Percentiles rank a stretch among this genome's conserved stretches.
Conservation (phyloP, 2,888 invertebrate genomes). For the Iselma pallidipennis region DNA sequence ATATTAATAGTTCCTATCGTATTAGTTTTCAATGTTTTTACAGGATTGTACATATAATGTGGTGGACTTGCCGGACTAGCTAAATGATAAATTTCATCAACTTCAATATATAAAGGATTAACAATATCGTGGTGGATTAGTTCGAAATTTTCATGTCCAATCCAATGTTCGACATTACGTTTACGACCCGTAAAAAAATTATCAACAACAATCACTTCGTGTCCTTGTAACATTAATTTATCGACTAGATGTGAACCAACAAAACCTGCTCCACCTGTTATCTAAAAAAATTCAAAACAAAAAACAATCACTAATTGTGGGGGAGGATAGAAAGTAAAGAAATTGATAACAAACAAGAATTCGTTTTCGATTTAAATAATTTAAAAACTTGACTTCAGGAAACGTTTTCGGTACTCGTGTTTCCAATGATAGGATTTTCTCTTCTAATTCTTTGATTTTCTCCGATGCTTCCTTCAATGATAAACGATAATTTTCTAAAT, state of each 20-base stretch:
- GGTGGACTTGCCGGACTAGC: constrained; percentile 99
- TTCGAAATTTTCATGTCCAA: constrained; percentile 99
- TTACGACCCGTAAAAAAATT: constrained; percentile 98
- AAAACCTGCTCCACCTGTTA: constrained; percentile 97
- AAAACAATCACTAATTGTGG: neutral
- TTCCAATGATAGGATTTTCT: constrained; percentile 73
- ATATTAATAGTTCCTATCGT: constrained; percentile 95
- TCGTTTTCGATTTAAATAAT: constrained; percentile 88
- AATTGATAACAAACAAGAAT: constrained; percentile 58
- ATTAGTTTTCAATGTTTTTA: constrained; percentile 99
- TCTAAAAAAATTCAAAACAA: constrained; percentile 56
- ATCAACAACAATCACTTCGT: constrained; percentile 95
- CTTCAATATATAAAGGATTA: constrained; percentile 96
- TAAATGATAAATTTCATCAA: constrained; percentile 96
- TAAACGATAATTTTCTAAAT: constrained; percentile 35
- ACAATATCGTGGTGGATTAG: constrained; percentile 98
- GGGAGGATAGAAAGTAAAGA: neutral
- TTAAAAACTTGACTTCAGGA: constrained; percentile 89
- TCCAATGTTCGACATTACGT: constrained; percentile 97
- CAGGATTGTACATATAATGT: constrained; percentile 99
- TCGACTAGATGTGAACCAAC: constrained; percentile 99
- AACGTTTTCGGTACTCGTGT: constrained; percentile 78
- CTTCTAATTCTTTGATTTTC: constrained; percentile 70
- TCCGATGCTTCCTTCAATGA: constrained; percentile 64
- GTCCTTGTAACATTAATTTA: constrained; percentile 90